phyloP scores from a whole-genome alignment of 2,113 vertebrate genomes.

The Rostratula benghalensis region DNA sequence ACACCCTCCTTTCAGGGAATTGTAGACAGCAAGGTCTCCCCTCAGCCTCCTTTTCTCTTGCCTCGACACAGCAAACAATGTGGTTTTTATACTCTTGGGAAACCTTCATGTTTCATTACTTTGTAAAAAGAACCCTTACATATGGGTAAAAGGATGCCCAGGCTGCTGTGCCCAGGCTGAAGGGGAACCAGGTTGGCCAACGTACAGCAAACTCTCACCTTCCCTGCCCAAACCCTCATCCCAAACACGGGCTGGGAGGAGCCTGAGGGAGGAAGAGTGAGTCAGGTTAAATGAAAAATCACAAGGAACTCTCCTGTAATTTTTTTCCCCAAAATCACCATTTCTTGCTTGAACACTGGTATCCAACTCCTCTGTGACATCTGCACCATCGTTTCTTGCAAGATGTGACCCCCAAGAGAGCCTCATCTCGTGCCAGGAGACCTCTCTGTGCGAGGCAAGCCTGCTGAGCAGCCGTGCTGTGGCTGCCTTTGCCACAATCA shows the following conservation, averaged over 20 bases:
- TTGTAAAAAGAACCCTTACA: not conserved
- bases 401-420: not conserved
- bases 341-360: not conserved
- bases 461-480: fast-evolving
- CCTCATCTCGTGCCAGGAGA: not conserved
- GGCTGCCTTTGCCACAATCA: fast-evolving
- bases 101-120: not conserved
- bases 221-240: not conserved
- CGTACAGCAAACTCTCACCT: fast-evolving
- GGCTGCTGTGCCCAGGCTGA: no score
- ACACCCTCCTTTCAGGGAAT: not conserved
- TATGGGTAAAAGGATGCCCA: fast-evolving
- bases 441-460: not conserved
- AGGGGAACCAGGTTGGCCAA: not conserved
- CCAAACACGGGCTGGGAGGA: fast-evolving
- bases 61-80: not conserved
- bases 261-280: not conserved
- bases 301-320: no score
- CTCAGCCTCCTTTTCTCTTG: not conserved
- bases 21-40: not conserved
- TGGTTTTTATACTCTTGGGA: not conserved
- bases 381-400: fast-evolving
- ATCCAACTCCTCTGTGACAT: not conserved
- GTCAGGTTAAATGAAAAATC: not conserved
- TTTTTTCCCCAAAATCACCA: not conserved